These are phyloP conservation scores for Rhagophthalmus giganteus DNA, from an alignment of 2,888 invertebrate species.

Conservation along the genomic window DNA sequence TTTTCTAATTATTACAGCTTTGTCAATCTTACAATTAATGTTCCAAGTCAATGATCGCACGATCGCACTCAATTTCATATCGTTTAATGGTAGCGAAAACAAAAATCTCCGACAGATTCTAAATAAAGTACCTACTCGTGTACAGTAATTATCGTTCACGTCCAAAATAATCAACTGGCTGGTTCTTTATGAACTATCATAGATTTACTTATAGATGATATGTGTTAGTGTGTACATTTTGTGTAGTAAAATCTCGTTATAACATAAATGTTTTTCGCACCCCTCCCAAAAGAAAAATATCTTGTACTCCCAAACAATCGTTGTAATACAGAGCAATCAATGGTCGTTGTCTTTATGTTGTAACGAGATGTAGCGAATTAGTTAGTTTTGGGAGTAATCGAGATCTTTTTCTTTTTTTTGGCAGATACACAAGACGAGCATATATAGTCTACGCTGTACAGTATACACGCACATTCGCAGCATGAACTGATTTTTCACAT, in stretches of 20 bases:
- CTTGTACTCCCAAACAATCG: constrained; percentile 51
- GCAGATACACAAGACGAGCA: constrained; percentile 77
- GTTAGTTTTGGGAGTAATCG: constrained; percentile 53
- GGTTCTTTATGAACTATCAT: too few relatives aligned
- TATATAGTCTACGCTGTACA: constrained; percentile 57
- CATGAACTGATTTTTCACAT: constrained; percentile 21
- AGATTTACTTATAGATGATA: too few relatives aligned
- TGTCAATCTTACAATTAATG: too few relatives aligned
- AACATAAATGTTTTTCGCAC: constrained; percentile 51
- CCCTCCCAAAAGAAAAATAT: constrained; percentile 49
- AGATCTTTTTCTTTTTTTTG: constrained; percentile 62
- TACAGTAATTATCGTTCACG: too few relatives aligned
- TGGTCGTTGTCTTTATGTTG: constrained; percentile 48
- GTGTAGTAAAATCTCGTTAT: constrained; percentile 72
- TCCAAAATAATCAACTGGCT: too few relatives aligned
- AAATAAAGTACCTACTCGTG: too few relatives aligned
- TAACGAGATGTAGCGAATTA: constrained; percentile 52
- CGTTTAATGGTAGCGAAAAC: too few relatives aligned
- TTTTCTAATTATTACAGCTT: too few relatives aligned
- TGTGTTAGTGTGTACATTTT: constrained; percentile 18
- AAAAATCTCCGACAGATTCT: too few relatives aligned
- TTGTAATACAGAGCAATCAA: too few relatives aligned
- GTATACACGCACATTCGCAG: constrained; percentile 27
- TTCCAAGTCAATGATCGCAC: too few relatives aligned
- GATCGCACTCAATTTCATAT: too few relatives aligned